Evolutionary conservation across 2,888 invertebrate genomes (phyloP).

Genomic region (Villa cingulata): DNA sequence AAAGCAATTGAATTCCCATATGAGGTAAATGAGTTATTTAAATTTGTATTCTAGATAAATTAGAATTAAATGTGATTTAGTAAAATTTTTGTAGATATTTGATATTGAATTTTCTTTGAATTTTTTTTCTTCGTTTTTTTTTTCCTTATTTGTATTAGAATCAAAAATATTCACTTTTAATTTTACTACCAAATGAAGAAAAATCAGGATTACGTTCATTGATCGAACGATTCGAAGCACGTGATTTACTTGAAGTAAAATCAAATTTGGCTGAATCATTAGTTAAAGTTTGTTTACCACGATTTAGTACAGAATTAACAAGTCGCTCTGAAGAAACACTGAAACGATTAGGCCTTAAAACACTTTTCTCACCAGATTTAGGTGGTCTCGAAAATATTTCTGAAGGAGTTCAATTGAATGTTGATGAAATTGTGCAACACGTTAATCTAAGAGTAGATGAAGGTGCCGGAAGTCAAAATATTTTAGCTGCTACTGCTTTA

Average conservation of each 20-base stretch:
- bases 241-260: constrained; percentile 18
- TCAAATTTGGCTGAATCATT: constrained; percentile 21
- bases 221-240: constrained; percentile 40
- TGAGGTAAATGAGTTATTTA: constrained; percentile 40
- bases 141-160: constrained; percentile 38
- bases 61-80: too few relatives aligned
- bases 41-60: neutral
- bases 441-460: constrained; percentile 50
- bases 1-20: constrained; percentile 61
- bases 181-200: constrained; percentile 44
- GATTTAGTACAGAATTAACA: constrained; percentile 49
- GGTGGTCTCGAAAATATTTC: constrained; percentile 48
- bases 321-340: constrained; percentile 47
- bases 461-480: constrained; percentile 37
- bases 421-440: constrained; percentile 52
- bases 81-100: too few relatives aligned
- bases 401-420: constrained; percentile 45
- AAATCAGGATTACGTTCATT: constrained; percentile 45
- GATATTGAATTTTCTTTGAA: constrained; percentile 1
- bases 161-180: constrained; percentile 43
- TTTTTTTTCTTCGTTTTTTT: neutral
- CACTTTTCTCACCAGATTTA: constrained; percentile 42
- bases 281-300: constrained; percentile 42
- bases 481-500: constrained; percentile 14
- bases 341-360: constrained; percentile 43